phyloP scores from a whole-genome alignment of 2,888 invertebrate species.

The Ectemnius cavifrons region DNA sequence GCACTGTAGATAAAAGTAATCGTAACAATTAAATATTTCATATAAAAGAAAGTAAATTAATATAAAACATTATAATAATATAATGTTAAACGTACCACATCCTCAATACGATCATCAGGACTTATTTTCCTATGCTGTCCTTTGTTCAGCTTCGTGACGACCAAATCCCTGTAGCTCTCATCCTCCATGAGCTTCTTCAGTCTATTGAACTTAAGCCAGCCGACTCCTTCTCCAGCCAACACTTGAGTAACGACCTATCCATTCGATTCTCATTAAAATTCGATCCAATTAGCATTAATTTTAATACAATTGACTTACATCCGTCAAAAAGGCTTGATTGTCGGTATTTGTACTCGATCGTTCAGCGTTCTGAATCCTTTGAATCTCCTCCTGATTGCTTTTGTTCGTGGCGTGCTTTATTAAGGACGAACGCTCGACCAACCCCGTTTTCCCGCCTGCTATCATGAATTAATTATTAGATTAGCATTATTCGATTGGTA shows the following conservation, averaged over 20 bases:
- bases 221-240: slow-evolving; percentile 94
- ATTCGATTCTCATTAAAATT: neutral
- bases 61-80: neutral
- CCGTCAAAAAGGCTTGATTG: slow-evolving; percentile 96
- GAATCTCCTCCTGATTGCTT: slow-evolving; percentile 83
- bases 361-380: slow-evolving; percentile 84
- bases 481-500: too few relatives aligned
- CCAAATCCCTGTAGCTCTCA: slow-evolving; percentile 97
- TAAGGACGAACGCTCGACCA: slow-evolving; percentile 93
- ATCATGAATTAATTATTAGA: too few relatives aligned
- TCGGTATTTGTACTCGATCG: slow-evolving; percentile 89
- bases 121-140: slow-evolving; percentile 95
- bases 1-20: slow-evolving; percentile 80
- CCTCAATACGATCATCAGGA: slow-evolving; percentile 97
- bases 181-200: slow-evolving; percentile 98
- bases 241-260: slow-evolving; percentile 88
- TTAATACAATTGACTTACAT: slow-evolving; percentile 80
- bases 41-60: neutral
- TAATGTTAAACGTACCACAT: slow-evolving; percentile 87
- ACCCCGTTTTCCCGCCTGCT: slow-evolving; percentile 82
- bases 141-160: slow-evolving; percentile 95
- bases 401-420: slow-evolving; percentile 89
- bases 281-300: too few relatives aligned
- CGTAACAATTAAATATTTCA: neutral
- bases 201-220: slow-evolving; percentile 96